Evolutionary conservation across 1,140 invertebrate species (phyloP).

Genomic region (Macrobrachium nipponense): DNA sequence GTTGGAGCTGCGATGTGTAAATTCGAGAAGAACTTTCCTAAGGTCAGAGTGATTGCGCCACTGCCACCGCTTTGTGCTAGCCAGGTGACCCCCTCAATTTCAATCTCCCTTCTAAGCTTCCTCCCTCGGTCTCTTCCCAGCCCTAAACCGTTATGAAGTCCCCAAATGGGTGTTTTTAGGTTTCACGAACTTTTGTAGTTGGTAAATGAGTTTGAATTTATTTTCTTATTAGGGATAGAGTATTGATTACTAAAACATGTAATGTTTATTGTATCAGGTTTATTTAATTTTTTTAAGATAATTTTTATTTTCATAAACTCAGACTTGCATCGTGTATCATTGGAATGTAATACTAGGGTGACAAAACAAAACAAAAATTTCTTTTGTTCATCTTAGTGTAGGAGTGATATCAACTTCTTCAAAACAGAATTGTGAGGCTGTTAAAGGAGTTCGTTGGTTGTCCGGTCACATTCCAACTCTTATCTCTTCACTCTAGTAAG

Average conservation of each 20-base stretch:
- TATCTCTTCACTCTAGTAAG: conserved; percentile 54
- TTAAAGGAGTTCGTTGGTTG: conserved; percentile 58
- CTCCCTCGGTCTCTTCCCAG: conserved; percentile 37
- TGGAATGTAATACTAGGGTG: conserved; percentile 32
- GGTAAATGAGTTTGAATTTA: conserved; percentile 25
- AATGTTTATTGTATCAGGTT: conserved; percentile 35
- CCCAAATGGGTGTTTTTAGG: conserved; percentile 41
- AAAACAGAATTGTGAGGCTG: conserved; percentile 55
- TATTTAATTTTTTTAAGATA: conserved; percentile 17
- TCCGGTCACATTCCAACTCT: conserved; percentile 58
- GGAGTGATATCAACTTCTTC: conserved; percentile 47
- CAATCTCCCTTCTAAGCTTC: conserved; percentile 30
- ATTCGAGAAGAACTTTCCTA: background rate
- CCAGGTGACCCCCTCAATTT: conserved; percentile 55
- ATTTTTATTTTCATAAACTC: conserved; percentile 32
- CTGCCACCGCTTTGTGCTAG: conserved; percentile 46
- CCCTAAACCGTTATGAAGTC: conserved; percentile 33
- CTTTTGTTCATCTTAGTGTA: conserved; percentile 48
- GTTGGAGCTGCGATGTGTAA: background rate
- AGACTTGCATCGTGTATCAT: conserved; percentile 20
- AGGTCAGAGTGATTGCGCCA: conserved; percentile 3
- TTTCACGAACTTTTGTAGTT: conserved; percentile 24
- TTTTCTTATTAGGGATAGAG: conserved; percentile 21
- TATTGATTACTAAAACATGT: conserved; percentile 10
- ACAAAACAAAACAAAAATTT: conserved; percentile 15